A percentile compares a stretch with the other conserved stretches of the same genome.
Conservation (phyloP, 2,888 invertebrate genomes). For the Cyclophora punctaria region DNA sequence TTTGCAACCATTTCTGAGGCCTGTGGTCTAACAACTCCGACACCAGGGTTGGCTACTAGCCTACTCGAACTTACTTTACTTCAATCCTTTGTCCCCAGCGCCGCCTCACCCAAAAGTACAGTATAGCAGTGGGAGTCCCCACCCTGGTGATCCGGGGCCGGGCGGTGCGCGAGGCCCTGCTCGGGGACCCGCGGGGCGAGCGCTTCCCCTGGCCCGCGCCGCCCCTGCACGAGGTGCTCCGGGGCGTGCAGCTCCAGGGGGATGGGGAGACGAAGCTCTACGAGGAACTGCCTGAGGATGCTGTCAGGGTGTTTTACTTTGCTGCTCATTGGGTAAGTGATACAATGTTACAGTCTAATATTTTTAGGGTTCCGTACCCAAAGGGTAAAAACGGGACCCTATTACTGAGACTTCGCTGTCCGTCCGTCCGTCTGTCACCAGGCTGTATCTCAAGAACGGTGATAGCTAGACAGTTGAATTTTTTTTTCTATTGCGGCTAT, state of each 20-base stretch:
- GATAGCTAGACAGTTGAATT: too few species aligned
- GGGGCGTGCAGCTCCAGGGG: slow-evolving; percentile 65
- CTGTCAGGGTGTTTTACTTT: slow-evolving; percentile 86
- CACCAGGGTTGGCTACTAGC: too few species aligned
- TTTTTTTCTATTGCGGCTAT: too few species aligned
- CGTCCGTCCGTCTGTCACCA: too few species aligned
- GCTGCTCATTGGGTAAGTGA: slow-evolving; percentile 90
- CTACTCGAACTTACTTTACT: too few species aligned
- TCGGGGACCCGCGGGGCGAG: slow-evolving; percentile 78
- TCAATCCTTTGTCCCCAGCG: slow-evolving; percentile 68
- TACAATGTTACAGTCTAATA: too few species aligned
- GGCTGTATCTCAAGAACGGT: too few species aligned
- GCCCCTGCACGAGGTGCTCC: slow-evolving; percentile 75
- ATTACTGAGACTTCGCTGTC: too few species aligned
- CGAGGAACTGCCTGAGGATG: slow-evolving; percentile 75
- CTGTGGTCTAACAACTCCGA: too few species aligned
- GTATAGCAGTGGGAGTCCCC: slow-evolving; percentile 84
- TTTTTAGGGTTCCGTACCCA: too few species aligned
- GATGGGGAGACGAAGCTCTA: slow-evolving; percentile 57
- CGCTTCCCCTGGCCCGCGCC: slow-evolving; percentile 89
- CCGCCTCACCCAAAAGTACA: slow-evolving; percentile 83
- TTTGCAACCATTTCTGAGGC: too few species aligned
- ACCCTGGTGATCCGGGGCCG: slow-evolving; percentile 83
- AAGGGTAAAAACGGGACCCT: too few species aligned
- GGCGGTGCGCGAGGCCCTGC: slow-evolving; percentile 78